Percentiles rank a stretch among this genome's conserved stretches.
Evolutionary conservation across 2,113 vertebrate genomes (phyloP).

Genomic region (Saguinus midas): DNA sequence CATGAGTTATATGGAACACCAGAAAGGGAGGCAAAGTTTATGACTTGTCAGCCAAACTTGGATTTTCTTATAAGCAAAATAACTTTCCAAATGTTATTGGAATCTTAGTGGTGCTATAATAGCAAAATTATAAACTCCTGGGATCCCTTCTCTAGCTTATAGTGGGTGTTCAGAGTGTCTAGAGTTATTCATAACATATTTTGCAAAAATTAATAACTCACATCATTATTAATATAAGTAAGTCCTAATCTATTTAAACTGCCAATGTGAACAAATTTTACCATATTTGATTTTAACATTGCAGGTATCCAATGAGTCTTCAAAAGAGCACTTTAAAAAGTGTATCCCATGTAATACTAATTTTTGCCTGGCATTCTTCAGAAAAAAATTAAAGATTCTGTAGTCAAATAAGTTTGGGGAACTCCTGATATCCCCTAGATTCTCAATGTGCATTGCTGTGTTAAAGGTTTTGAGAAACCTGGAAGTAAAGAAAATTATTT

Average conservation of each 20-base stretch:
- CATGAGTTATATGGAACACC: conserved; percentile 25
- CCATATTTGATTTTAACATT: conserved; percentile 32
- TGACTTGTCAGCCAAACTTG: conserved; percentile 29
- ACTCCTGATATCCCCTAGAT: background rate
- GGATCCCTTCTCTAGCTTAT: background rate
- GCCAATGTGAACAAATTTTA: background rate
- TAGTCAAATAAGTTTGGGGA: background rate
- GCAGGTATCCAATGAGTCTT: conserved; percentile 4
- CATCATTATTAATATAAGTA: background rate
- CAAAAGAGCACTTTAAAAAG: background rate
- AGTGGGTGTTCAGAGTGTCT: background rate
- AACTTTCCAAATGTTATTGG: conserved; percentile 32
- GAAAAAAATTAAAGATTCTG: background rate
- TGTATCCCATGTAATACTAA: background rate
- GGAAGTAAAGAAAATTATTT: conserved; percentile 24
- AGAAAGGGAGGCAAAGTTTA: conserved; percentile 45
- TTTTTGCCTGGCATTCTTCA: background rate
- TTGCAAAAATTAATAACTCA: background rate
- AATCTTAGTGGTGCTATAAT: background rate
- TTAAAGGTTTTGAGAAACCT: background rate
- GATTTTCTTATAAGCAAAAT: conserved; percentile 38
- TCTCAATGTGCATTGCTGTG: background rate
- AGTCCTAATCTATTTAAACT: conserved; percentile 13
- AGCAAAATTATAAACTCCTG: conserved; percentile 23
- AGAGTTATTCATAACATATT: conserved; percentile 27